These are phyloP conservation scores for Brachionus calyciflorus DNA, from an alignment of 1,140 invertebrate genomes.

Conservation along the genomic window DNA sequence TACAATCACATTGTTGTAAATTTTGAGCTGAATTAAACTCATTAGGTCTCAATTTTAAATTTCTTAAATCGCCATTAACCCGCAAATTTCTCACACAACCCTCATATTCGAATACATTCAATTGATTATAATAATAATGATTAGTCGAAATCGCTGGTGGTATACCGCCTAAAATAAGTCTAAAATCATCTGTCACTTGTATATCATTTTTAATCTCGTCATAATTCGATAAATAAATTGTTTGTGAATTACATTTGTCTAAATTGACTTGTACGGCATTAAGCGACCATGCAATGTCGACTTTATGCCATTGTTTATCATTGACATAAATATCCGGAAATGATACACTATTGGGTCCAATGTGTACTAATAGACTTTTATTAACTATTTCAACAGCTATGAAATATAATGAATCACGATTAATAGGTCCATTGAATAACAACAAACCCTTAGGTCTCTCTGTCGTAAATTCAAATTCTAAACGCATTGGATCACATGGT, in stretches of 20 bases:
- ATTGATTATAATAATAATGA: constrained; percentile 41
- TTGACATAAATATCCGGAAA: background rate
- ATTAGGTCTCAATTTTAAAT: background rate
- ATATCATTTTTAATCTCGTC: constrained; percentile 7
- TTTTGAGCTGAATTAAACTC: constrained; percentile 39
- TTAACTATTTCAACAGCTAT: constrained; percentile 39
- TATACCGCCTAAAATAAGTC: constrained; percentile 24
- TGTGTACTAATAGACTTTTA: constrained; percentile 8
- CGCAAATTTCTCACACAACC: constrained; percentile 24
- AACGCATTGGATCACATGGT: constrained; percentile 13
- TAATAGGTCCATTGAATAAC: constrained; percentile 25
- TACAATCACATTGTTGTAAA: constrained; percentile 41
- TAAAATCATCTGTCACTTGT: background rate
- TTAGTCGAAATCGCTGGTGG: constrained; percentile 32
- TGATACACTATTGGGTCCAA: constrained; percentile 9
- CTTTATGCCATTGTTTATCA: constrained; percentile 29
- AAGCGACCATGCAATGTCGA: constrained; percentile 18
- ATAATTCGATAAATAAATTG: background rate
- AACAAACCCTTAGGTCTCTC: constrained; percentile 14
- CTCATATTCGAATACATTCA: constrained; percentile 45
- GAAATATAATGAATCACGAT: constrained; percentile 21
- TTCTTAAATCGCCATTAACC: constrained; percentile 38
- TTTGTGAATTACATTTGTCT: constrained; percentile 8
- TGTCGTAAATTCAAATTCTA: constrained; percentile 39
- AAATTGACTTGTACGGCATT: constrained; percentile 22